Base-by-base conservation (phyloP, 2,113 vertebrate genomes). In the Neogale vison region DNA sequence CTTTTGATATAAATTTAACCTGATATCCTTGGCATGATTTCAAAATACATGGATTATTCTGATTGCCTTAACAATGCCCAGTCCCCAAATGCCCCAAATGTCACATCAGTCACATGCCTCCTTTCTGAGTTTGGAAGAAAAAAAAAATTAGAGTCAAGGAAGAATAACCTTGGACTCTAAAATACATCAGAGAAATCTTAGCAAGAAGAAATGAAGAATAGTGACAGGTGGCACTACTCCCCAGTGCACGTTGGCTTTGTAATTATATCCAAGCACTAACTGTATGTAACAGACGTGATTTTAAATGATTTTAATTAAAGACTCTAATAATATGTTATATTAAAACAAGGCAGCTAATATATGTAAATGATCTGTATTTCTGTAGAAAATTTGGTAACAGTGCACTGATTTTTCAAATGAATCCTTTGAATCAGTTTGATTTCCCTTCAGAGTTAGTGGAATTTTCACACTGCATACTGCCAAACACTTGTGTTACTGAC, bases 141-240 rank as follows among this genome's bases (percentile, higher is more conserved):
- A 81, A 61, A 82, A 63, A 71, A 52, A n/a, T 63, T 83, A 77
- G 50, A 94, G 21, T 72, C 23, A 26, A 88, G 9, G n/a, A 95
- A 81, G 18, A 88, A 36, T 11, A 67, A 55, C 34, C 3, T 24
- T 50, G 74, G 45, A 65, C 45, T 57, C 84, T 57, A 87, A 91
- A 96, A 57, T 6, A n/a, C 18, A 36, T 17, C 24, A 90, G 85
- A 29, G 18, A 80, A 65, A 20, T 24, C 36, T 17, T 26, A 26
- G n/a, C 18, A 21, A 52, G 14, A 82, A 29, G 13, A 83, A 94
- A 31, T 34, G 34, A 77, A 71, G n/a, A 31, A 4, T 6, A 21
- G 34, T 2, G 1, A 42, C 4, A 10, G 24, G 12, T 4, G 3
- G 55, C 59, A 23, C 20, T 23, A 0, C 0, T 0, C 20, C 29